Evolutionary conservation across 1,140 invertebrate species (phyloP), one percentile per base, ranked within the genome.

Genomic region (Diachasma alloeum): DNA sequence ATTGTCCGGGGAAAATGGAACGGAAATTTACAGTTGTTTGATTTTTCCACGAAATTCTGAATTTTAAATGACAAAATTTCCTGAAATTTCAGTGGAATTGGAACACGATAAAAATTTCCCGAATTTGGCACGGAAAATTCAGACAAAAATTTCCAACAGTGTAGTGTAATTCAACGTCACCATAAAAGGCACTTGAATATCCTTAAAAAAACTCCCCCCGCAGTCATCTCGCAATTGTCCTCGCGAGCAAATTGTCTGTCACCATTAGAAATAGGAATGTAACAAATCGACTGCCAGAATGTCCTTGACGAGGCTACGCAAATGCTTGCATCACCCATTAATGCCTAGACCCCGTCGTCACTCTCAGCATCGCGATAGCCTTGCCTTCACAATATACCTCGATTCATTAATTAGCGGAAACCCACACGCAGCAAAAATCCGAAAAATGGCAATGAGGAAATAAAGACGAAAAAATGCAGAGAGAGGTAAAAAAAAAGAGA

Each of bases 401-500:
- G n/a, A 19, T 56, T 19, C 48, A 56, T 31, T 31, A n/a, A 67
- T 24, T 67, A 24, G 10, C 4, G 10, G 15, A 10, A 24, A 22
- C n/a, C 24, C n/a, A 42, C 39, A 42, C 63, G 31, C 31, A 31
- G 31, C 31, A 6, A 31, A 31, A 31, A 31, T 6, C 31, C 5
- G 15, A 67, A 67, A 67, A 67, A 67, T 44, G n/a, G 36, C 10
- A 53, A 19, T 19, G 17, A 63, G 59, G 59, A 63, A 63, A 24
- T 63, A 63, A 63, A 15, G 13, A 78, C 68, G 74, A 70, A 82
- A 76, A 72, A 59, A 46, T n/a, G 13, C 19, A 66, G 69, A 59
- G 11, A 73, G 22, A 66, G 53, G 39, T 11, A 63, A 74, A 71
- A 79, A n/a, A 76, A 72, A 79, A 78, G 76, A 78, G 77, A 75